Conservation (phyloP, 2,113 vertebrate species). For the Xiphias gladius region DNA sequence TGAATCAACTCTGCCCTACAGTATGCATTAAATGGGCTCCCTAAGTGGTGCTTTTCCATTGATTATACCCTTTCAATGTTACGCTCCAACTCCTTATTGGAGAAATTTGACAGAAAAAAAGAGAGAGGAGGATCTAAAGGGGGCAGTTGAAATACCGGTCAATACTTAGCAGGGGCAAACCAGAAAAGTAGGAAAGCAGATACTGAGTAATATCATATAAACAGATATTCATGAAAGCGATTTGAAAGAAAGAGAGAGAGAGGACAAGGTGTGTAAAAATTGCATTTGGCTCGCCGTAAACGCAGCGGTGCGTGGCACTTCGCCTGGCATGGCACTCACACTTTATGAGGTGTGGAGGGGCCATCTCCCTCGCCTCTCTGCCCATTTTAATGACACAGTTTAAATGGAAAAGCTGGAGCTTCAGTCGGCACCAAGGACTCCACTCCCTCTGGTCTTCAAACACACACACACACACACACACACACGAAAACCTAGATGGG, state of each 20-base stretch:
- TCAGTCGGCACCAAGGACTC: conserved; percentile 79
- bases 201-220: conserved; percentile 76
- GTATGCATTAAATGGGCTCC: conserved; percentile 80
- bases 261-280: conserved; percentile 78
- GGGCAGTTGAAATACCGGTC: conserved; percentile 75
- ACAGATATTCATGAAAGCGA: conserved; percentile 74
- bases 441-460: conserved; percentile 37
- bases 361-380: conserved; percentile 73
- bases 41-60: conserved; percentile 81
- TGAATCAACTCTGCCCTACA: conserved; percentile 83
- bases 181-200: conserved; percentile 68
- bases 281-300: conserved; percentile 73
- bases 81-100: conserved; percentile 76
- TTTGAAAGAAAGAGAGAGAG: conserved; percentile 60
- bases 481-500: conserved; percentile 7
- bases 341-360: conserved; percentile 84
- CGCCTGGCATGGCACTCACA: conserved; percentile 77
- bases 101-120: conserved; percentile 73
- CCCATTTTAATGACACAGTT: conserved; percentile 83
- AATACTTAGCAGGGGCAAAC: conserved; percentile 75
- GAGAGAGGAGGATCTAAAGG: conserved; percentile 37
- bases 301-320: conserved; percentile 71
- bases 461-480: conserved; percentile 31
- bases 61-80: conserved; percentile 82
- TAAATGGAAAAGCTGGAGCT: conserved; percentile 80